Conservation (phyloP, 1,140 invertebrate genomes). For the Drosophila baimaii region DNA sequence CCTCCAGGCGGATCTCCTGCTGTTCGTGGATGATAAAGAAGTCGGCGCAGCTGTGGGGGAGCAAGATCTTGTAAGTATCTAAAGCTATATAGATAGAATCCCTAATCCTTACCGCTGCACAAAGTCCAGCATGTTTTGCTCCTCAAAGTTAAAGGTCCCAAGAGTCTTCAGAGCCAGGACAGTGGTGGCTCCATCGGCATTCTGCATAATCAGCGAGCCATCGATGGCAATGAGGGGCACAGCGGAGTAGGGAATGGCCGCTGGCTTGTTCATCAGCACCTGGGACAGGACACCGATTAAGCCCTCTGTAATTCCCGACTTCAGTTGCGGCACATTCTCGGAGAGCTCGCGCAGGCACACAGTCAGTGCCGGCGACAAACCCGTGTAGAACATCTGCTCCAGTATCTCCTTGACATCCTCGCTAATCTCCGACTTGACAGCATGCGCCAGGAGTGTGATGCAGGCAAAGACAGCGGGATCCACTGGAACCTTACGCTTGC, state of each 20-base stretch:
- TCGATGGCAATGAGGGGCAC: conserved; percentile 61
- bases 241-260: conserved; percentile 86
- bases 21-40: conserved; percentile 96
- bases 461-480: conserved; percentile 97
- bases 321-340: conserved; percentile 93
- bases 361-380: conserved; percentile 94
- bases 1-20: conserved; percentile 96
- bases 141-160: conserved; percentile 98
- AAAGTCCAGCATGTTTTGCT: conserved; percentile 96
- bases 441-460: conserved; percentile 95
- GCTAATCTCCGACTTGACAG: conserved; percentile 90
- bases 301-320: conserved; percentile 96
- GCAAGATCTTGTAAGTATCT: background rate
- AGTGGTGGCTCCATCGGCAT: conserved; percentile 90
- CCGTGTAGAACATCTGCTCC: conserved; percentile 96
- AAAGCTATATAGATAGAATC: background rate
- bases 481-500: conserved; percentile 89
- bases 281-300: conserved; percentile 93
- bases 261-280: conserved; percentile 94
- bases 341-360: conserved; percentile 96
- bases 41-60: conserved; percentile 89
- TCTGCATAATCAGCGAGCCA: conserved; percentile 74
- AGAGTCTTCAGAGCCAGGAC: conserved; percentile 97
- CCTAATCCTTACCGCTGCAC: conserved; percentile 87
- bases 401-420: conserved; percentile 93